Evolutionary conservation across 92 coral and sea anemone genomes (phyloP).

Genomic region (Umimayanthus chanpuru): DNA sequence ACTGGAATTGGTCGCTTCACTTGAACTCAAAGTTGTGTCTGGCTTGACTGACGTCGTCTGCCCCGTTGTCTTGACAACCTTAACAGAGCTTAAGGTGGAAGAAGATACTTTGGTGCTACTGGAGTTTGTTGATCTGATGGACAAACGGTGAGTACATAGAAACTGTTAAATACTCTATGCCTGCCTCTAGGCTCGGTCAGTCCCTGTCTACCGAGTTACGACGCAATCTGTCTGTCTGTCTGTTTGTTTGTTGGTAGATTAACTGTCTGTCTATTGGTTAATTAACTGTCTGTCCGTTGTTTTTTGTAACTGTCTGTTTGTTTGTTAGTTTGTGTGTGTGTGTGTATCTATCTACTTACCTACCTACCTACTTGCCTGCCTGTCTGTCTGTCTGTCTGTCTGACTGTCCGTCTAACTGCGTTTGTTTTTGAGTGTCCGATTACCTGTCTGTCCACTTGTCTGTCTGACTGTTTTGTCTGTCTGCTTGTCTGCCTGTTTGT

Average conservation of each 20-base stretch:
- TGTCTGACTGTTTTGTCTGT: not conserved
- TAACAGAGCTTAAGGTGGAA: conserved; percentile 1
- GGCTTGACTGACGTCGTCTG: conserved; percentile 4
- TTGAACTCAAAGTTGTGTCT: conserved; percentile 22
- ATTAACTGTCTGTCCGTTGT: too few species aligned
- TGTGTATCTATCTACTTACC: not conserved
- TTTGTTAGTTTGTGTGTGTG: too few species aligned
- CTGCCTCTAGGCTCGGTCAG: not conserved
- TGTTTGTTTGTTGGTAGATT: not conserved
- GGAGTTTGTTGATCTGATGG: conserved; percentile 19
- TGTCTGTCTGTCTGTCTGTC: not conserved
- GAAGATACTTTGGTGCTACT: conserved; percentile 24
- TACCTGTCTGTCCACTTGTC: not conserved
- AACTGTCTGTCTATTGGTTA: too few species aligned
- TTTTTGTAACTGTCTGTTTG: too few species aligned
- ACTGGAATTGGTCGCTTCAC: conserved; percentile 19
- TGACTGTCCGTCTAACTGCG: not conserved
- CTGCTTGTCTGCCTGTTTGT: not conserved
- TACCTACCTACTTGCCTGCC: too few species aligned
- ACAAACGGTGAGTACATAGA: not conserved
- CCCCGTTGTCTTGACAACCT: conserved; percentile 42
- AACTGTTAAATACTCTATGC: not conserved
- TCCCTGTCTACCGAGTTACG: not conserved
- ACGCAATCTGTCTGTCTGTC: too few species aligned
- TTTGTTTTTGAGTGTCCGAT: too few species aligned